Conservation (phyloP, 2,113 vertebrate species). For the Sapayoa aenigma region DNA sequence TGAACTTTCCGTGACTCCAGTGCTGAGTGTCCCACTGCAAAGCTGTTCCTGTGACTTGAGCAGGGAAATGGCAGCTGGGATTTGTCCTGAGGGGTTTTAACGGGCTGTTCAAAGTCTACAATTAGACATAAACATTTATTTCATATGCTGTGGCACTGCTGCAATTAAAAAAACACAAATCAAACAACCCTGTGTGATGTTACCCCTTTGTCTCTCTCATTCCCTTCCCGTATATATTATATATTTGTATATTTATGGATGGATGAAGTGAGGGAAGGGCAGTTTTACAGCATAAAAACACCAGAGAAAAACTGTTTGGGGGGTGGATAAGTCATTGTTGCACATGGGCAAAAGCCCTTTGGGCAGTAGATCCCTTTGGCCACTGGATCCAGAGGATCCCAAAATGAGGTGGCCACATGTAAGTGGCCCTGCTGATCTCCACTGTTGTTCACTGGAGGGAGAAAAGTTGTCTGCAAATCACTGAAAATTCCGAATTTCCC, state of each 20-base stretch:
- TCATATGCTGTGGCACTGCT: background rate
- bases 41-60: background rate
- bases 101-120: background rate
- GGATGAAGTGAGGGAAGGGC: background rate
- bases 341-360: background rate
- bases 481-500: background rate
- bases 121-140: background rate
- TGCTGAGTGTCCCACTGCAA: background rate
- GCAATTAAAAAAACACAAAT: background rate
- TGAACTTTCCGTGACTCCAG: background rate
- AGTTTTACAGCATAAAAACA: background rate
- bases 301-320: background rate
- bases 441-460: background rate
- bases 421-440: background rate
- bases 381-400: background rate
- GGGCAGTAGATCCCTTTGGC: background rate
- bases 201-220: background rate
- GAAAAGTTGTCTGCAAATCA: background rate
- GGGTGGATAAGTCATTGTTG: background rate
- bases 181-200: background rate
- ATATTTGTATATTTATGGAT: background rate
- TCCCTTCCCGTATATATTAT: background rate
- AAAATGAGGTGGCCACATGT: background rate
- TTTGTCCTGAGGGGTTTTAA: constrained; percentile 7
- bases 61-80: background rate